Evolutionary conservation across 1,140 invertebrate genomes (phyloP), one percentile per base, ranked within the genome.

Genomic region (Drosophila sulfurigaster): DNA sequence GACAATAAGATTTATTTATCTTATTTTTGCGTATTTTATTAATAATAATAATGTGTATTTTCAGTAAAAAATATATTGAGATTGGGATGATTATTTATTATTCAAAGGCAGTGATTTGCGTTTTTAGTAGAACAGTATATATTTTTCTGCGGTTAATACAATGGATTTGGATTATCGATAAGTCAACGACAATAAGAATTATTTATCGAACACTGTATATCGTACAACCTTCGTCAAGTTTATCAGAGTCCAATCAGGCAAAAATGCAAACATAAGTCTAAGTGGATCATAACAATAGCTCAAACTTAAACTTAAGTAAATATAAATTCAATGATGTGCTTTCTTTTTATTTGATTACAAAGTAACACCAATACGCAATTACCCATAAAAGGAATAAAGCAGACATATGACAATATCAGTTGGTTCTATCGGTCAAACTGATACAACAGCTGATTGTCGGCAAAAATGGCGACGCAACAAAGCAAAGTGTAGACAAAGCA

Each of bases 371-470:
- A 20, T 20, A 71, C 48, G 70, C 62, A 48, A 66, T 65, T 71
- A 13, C 5, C 35, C 20, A 28, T 7, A 1, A 41, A 66, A 3
- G 58, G 59, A 80, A 15, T 48, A 15, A 66, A 13, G 41, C 11
- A 43, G 25, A 35, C 8, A 57, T 20, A 41, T 25, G 16, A 8
- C 7, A 32, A 45, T 32, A 73, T 79, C 60, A 75, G 45, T 54
- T 38, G 20, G 67, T 51, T 57, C 64, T 54, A 57, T 74, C 83
- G 83, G 83, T 83, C 80, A 83, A 63, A 68, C 46, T 68, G 82
- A 87, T 78, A 88, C 32, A 83, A 82, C 69, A 82, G 78, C 80
- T 88, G 80, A 74, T 66, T 79, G 48, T 38, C 41, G 11, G 56
- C 66, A 51, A 57, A 72, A 79, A 76, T 76, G 73, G 67, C 75